phyloP scores from a whole-genome alignment of 1,140 invertebrate species.

The Eufriesea mexicana region DNA sequence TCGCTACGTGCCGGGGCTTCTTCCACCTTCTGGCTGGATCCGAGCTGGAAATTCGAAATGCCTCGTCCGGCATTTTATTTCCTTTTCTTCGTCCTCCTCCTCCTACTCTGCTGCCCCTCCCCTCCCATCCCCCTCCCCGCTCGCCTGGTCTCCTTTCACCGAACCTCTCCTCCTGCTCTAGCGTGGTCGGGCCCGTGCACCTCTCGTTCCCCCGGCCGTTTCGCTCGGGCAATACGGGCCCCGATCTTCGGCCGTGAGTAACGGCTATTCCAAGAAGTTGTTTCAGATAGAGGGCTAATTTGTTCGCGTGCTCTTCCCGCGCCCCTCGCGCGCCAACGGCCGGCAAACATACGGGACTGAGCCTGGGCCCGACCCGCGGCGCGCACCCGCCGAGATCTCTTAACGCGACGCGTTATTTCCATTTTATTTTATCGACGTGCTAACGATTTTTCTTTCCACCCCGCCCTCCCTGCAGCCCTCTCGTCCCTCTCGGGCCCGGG shows the following conservation, averaged over 20 bases:
- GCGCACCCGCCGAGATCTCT: constrained; percentile 43
- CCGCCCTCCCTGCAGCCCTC: no score
- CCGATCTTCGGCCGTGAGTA: constrained; percentile 76
- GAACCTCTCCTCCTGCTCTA: neutral
- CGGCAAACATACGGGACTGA: constrained; percentile 55
- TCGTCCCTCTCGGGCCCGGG: no score
- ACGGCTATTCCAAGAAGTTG: constrained; percentile 82
- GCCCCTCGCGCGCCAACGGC: neutral
- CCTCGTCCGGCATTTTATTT: constrained; percentile 55
- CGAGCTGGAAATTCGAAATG: constrained; percentile 75
- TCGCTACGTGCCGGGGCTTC: constrained; percentile 18
- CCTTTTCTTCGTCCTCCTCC: constrained; percentile 40
- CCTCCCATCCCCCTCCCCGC: neutral
- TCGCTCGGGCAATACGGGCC: constrained; percentile 56
- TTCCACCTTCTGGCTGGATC: constrained; percentile 28
- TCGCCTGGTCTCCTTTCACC: constrained; percentile 16
- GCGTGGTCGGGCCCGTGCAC: constrained; percentile 11
- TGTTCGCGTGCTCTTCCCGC: constrained; percentile 71
- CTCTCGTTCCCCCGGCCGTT: constrained; percentile 44
- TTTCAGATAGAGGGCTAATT: constrained; percentile 82
- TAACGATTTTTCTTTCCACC: constrained; percentile 28
- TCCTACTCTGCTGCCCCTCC: constrained; percentile 18
- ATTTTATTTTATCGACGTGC: constrained; percentile 44
- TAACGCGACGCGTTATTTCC: constrained; percentile 55
- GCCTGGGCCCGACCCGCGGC: constrained; percentile 23